Evolutionary conservation across 1,140 invertebrate species (phyloP).

Genomic region (Hyposmocoma kahamanoa): DNA sequence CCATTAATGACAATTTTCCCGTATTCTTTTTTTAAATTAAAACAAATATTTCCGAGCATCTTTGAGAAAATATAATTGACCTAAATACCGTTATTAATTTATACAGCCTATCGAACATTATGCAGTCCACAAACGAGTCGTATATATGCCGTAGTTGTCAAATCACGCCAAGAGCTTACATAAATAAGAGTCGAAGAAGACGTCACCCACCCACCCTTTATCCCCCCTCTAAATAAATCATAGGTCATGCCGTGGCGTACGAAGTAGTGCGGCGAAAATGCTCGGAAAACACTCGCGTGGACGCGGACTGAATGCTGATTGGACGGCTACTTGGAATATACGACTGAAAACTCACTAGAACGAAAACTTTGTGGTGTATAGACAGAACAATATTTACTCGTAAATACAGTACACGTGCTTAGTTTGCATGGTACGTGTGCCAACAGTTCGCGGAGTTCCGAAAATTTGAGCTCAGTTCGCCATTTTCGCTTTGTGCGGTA

Average conservation of each 20-base stretch:
- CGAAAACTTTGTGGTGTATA: too few species aligned
- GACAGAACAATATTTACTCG: too few species aligned
- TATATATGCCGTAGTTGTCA: constrained; percentile 21
- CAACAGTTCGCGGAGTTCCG: too few species aligned
- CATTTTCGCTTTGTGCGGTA: too few species aligned
- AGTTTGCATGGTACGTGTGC: too few species aligned
- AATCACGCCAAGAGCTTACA: constrained; percentile 29
- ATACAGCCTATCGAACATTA: not conserved
- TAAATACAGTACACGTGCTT: too few species aligned
- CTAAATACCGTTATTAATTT: not conserved
- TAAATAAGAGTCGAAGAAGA: constrained; percentile 27
- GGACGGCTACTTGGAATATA: constrained; percentile 20
- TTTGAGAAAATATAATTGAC: too few species aligned
- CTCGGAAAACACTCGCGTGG: constrained; percentile 49
- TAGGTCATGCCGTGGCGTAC: constrained; percentile 19
- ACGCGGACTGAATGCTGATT: constrained; percentile 43
- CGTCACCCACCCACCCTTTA: constrained; percentile 17
- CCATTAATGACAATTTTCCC: too few species aligned
- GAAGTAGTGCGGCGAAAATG: constrained; percentile 41
- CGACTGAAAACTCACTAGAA: not conserved
- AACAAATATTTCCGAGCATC: too few species aligned
- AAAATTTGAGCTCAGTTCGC: too few species aligned
- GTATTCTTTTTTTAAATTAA: too few species aligned
- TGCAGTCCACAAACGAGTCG: not conserved
- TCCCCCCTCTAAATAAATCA: constrained; percentile 47